These are phyloP conservation scores for Temnothorax ravouxi DNA, from an alignment of 2,888 invertebrate genomes.

Conservation along the genomic window DNA sequence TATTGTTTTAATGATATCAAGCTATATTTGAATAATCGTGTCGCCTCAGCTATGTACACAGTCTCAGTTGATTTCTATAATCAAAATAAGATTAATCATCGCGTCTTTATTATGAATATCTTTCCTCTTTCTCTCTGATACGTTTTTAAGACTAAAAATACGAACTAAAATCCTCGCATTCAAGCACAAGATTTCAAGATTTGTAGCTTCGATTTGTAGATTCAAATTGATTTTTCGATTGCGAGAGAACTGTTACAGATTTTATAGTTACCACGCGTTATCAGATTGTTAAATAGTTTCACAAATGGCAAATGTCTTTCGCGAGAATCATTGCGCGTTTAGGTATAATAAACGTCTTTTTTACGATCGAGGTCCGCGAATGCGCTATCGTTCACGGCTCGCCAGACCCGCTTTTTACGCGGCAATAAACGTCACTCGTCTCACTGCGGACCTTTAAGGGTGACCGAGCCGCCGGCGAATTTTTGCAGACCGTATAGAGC, in stretches of 20 bases:
- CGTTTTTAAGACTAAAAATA: not conserved
- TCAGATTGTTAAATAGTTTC: not conserved
- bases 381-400: conserved; percentile 61
- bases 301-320: conserved; percentile 49
- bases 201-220: not conserved
- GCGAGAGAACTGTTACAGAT: not conserved
- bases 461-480: conserved; percentile 10
- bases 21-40: not conserved
- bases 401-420: conserved; percentile 63
- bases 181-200: not conserved
- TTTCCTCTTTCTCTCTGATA: not conserved
- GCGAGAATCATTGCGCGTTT: not conserved
- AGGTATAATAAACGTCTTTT: conserved; percentile 55
- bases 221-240: not conserved
- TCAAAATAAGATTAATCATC: not conserved
- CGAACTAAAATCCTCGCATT: not conserved
- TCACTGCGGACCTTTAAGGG: conserved; percentile 12
- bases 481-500: conserved; percentile 8
- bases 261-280: not conserved
- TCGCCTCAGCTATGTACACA: not conserved
- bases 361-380: conserved; percentile 60
- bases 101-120: not conserved
- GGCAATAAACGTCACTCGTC: conserved; percentile 62
- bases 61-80: not conserved
- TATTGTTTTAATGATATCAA: not conserved